Evolutionary conservation across 2,797 vertebrate genomes (phyloP).

Genomic region (Selene dorsalis): DNA sequence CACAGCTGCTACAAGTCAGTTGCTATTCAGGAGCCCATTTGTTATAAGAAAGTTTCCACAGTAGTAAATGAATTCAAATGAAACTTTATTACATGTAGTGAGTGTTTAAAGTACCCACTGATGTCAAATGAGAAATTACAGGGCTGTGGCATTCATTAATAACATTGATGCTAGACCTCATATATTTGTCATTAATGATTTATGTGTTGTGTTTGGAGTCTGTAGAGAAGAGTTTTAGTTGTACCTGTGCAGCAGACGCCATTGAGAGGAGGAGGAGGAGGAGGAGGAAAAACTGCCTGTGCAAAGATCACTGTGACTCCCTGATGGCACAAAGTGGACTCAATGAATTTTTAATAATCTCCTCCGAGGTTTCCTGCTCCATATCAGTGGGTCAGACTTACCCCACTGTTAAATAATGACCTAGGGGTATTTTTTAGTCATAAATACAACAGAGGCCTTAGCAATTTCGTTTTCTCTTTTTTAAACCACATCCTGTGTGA

Average conservation of each 20-base stretch:
- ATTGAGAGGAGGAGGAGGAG: neutral
- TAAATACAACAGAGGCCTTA: neutral
- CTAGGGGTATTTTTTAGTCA: neutral
- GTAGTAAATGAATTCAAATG: conserved; percentile 38
- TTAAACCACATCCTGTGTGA: neutral
- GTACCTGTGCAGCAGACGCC: neutral
- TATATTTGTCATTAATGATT: conserved; percentile 13
- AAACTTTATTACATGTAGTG: conserved; percentile 10
- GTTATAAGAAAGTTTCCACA: conserved; percentile 56
- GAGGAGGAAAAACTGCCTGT: neutral
- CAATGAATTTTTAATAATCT: neutral
- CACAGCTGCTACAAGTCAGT: conserved; percentile 45
- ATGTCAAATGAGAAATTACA: conserved; percentile 2
- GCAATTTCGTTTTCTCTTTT: neutral
- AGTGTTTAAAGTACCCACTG: conserved; percentile 13
- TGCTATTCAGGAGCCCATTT: conserved; percentile 57
- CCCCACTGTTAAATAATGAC: neutral
- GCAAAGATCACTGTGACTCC: neutral
- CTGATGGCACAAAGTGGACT: neutral
- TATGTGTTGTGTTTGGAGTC: conserved; percentile 3
- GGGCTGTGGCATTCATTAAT: neutral
- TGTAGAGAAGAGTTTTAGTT: neutral
- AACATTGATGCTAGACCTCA: neutral
- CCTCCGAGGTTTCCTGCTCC: neutral
- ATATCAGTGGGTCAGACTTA: neutral